Percentiles rank a stretch among this genome's conserved stretches.
These are phyloP conservation scores for Notarius lentiginosus DNA, from an alignment of 2,113 vertebrate genomes.

Conservation along the genomic window DNA sequence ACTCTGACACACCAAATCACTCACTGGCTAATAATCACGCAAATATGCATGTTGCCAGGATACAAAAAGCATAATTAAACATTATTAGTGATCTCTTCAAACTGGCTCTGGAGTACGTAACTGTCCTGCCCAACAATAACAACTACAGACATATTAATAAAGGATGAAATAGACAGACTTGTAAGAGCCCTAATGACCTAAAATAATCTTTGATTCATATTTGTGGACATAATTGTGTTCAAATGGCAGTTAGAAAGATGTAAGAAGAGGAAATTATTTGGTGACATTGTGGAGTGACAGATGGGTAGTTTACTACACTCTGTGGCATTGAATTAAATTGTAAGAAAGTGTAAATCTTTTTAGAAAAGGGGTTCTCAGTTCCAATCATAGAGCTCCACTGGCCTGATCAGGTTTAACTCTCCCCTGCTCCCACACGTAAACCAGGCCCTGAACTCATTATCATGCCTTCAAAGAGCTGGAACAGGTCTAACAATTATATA, in stretches of 20 bases:
- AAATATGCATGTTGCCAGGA: conserved; percentile 72
- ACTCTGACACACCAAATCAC: conserved; percentile 58
- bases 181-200: conserved; percentile 7
- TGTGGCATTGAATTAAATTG: not conserved
- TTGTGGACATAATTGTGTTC: not conserved
- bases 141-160: conserved; percentile 39
- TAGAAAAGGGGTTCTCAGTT: not conserved
- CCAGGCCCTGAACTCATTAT: not conserved
- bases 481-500: not conserved
- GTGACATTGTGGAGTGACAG: not conserved
- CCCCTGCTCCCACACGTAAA: not conserved
- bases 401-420: not conserved
- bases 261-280: not conserved
- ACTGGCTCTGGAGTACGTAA: conserved; percentile 62
- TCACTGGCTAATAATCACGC: conserved; percentile 63
- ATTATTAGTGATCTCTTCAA: conserved; percentile 72
- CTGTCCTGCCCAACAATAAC: conserved; percentile 53
- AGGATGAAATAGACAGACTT: conserved; percentile 16
- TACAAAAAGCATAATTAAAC: conserved; percentile 80
- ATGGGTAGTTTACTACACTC: not conserved
- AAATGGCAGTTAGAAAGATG: not conserved
- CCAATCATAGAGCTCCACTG: not conserved
- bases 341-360: not conserved
- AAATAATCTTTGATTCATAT: conserved; percentile 15
- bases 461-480: not conserved